These are phyloP conservation scores for Zaprionus camerounensis DNA, from an alignment of 1,140 invertebrate genomes.

Conservation along the genomic window DNA sequence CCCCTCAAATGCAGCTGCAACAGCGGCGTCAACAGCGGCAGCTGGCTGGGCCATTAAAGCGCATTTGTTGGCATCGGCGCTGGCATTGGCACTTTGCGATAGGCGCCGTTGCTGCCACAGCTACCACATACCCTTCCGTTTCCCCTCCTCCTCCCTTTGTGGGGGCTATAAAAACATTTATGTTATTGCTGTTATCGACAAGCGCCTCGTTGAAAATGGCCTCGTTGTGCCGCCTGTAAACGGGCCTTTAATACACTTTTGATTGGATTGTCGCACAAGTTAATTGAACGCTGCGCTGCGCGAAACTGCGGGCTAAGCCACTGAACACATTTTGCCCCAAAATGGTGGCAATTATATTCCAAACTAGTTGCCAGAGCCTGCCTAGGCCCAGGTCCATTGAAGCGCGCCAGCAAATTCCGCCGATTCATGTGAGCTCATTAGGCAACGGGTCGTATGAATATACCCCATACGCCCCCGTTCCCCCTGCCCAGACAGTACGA, in stretches of 20 bases:
- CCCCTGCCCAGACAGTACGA: not conserved
- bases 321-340: conserved; percentile 37
- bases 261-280: conserved; percentile 82
- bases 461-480: conserved; percentile 12
- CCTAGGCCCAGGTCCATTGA: conserved; percentile 12
- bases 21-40: conserved; percentile 49
- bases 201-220: conserved; percentile 60
- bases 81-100: conserved; percentile 46
- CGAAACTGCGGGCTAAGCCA: conserved; percentile 56
- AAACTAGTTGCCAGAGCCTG: conserved; percentile 56
- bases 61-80: conserved; percentile 45
- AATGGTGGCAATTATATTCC: conserved; percentile 72
- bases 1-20: conserved; percentile 39
- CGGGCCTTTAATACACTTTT: conserved; percentile 80
- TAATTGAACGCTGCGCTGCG: conserved; percentile 66
- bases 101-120: conserved; percentile 31
- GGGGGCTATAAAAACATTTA: conserved; percentile 75
- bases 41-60: conserved; percentile 62
- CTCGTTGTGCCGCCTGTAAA: conserved; percentile 57
- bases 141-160: not conserved
- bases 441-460: conserved; percentile 50
- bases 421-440: conserved; percentile 77
- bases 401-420: conserved; percentile 44
- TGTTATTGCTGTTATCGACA: conserved; percentile 81
- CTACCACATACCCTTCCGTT: not conserved